Evolutionary conservation across 2,888 invertebrate genomes (phyloP).

Genomic region (Eremobia ochroleuca): DNA sequence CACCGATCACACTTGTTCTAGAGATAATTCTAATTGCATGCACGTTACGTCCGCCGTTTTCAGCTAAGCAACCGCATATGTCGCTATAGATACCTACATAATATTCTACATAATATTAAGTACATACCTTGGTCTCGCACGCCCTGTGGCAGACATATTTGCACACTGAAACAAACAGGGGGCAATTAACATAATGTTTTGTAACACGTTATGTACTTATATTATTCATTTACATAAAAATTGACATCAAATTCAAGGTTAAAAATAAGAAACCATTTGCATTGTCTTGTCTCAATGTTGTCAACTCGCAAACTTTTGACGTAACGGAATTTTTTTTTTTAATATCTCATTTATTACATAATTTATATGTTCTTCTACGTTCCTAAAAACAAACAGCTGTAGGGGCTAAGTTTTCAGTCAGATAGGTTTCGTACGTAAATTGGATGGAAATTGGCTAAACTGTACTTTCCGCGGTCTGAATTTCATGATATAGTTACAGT

Average conservation of each 20-base stretch:
- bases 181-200: slow-evolving; percentile 42
- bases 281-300: slow-evolving; percentile 24
- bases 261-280: slow-evolving; percentile 3
- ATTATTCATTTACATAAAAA: slow-evolving; percentile 17
- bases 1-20: slow-evolving; percentile 57
- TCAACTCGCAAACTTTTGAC: not conserved
- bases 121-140: slow-evolving; percentile 94
- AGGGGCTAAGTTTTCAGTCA: slow-evolving; percentile 1
- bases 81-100: slow-evolving; percentile 17
- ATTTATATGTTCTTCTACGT: slow-evolving; percentile 11
- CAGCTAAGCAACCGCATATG: slow-evolving; percentile 39
- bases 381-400: slow-evolving; percentile 15
- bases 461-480: slow-evolving; percentile 12
- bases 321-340: slow-evolving; percentile 4
- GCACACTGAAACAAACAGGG: slow-evolving; percentile 93
- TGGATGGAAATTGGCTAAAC: slow-evolving; percentile 25
- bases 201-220: slow-evolving; percentile 4
- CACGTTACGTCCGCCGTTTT: slow-evolving; percentile 57
- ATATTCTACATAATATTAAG: slow-evolving; percentile 7
- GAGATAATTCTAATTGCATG: slow-evolving; percentile 64
- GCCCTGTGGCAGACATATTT: slow-evolving; percentile 95
- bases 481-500: slow-evolving; percentile 1
- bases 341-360: not conserved
- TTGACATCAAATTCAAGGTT: slow-evolving; percentile 25
- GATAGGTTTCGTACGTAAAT: slow-evolving; percentile 14